Evolutionary conservation across 2,113 vertebrate species (phyloP).

Genomic region (Ahaetulla prasina): DNA sequence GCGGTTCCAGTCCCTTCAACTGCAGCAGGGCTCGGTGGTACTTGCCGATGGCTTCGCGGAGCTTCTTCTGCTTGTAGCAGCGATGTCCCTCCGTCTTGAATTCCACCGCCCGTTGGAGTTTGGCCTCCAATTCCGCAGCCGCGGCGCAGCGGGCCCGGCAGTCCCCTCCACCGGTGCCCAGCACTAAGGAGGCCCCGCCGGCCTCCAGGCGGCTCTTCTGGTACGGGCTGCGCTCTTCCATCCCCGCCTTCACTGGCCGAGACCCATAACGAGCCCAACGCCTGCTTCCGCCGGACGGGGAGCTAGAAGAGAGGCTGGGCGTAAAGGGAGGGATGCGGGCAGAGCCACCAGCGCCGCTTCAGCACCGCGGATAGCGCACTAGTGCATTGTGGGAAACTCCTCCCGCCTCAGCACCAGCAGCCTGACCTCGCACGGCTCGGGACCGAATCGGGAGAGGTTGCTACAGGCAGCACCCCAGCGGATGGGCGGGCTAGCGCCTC

Average conservation of each 20-base stretch:
- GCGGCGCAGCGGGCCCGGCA: constrained; percentile 57
- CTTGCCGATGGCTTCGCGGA: constrained; percentile 96
- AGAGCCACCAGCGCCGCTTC: constrained; percentile 52
- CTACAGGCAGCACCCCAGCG: not conserved
- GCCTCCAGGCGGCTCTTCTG: not conserved
- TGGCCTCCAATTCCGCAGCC: constrained; percentile 80
- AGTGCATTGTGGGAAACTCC: constrained; percentile 81
- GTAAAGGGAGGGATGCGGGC: constrained; percentile 57
- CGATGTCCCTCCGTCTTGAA: constrained; percentile 55
- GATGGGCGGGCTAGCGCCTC: not conserved
- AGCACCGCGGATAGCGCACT: constrained; percentile 86
- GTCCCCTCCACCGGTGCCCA: constrained; percentile 74
- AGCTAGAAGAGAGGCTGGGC: constrained; percentile 72
- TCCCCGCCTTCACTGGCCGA: not conserved
- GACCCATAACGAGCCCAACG: constrained; percentile 25
- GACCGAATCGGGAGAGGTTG: no score
- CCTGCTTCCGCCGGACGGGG: constrained; percentile 59
- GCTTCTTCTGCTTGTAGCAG: constrained; percentile 98
- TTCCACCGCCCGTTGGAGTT: constrained; percentile 79
- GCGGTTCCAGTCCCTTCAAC: constrained; percentile 82
- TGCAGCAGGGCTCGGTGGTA: constrained; percentile 94
- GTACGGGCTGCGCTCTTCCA: not conserved
- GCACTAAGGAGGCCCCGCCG: constrained; percentile 51
- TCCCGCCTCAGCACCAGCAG: constrained; percentile 46
- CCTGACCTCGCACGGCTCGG: constrained; percentile 29